Conservation (phyloP, 92 coral and sea anemone species). For the Actinostola sp. region DNA sequence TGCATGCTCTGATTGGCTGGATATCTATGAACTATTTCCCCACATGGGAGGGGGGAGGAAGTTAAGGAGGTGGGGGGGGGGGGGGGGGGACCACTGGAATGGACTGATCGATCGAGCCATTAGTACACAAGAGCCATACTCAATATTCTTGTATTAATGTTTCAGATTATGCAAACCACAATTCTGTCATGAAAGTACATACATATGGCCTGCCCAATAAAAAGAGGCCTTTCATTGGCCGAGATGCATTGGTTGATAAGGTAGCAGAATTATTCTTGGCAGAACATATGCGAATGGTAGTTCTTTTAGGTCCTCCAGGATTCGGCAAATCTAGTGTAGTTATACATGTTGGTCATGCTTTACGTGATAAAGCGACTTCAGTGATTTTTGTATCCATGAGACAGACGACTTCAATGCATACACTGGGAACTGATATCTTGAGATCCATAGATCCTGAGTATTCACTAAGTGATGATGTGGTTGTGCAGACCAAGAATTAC, state of each 20-base stretch:
- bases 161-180: neutral
- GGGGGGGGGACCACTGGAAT: no score
- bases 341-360: conserved; percentile 33
- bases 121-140: no score
- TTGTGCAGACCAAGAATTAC: conserved; percentile 10
- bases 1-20: no score
- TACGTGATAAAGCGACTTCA: neutral
- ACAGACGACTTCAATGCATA: conserved; percentile 4
- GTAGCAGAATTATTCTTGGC: neutral
- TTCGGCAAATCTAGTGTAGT: conserved; percentile 56
- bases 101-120: no score
- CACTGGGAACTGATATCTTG: conserved; percentile 30
- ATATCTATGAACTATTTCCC: no score
- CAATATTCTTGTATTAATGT: no score
- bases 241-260: conserved; percentile 1
- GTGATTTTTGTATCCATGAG: conserved; percentile 23
- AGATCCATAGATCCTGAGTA: conserved; percentile 13
- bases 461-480: conserved; percentile 25
- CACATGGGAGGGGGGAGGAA: no score
- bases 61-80: no score
- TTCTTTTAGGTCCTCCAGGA: conserved; percentile 44
- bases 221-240: conserved; percentile 8
- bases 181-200: neutral
- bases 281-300: conserved; percentile 16
- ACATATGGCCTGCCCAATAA: conserved; percentile 13